Percentiles rank a stretch among this genome's conserved stretches.
phyloP scores from a whole-genome alignment of 2,888 invertebrate genomes.

The Anorthoa munda region DNA sequence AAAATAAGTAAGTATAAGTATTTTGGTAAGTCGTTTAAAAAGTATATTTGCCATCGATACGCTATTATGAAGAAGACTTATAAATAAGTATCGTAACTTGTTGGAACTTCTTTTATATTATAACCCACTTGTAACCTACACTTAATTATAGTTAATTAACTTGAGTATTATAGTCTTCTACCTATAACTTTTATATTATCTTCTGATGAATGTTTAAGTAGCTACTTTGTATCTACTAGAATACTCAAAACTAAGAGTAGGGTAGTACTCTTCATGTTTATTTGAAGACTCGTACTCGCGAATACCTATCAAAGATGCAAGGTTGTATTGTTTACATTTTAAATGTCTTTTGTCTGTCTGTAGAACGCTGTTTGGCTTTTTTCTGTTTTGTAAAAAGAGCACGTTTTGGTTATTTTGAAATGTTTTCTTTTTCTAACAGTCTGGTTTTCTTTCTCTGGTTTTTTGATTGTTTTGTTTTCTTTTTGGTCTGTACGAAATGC shows the following conservation, averaged over 20 bases:
- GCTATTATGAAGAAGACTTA: no score
- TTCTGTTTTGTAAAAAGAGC: constrained; percentile 44
- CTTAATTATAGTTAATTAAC: constrained; percentile 22
- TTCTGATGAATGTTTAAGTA: constrained; percentile 31
- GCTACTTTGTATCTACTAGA: constrained; percentile 40
- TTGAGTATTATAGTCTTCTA: constrained; percentile 17
- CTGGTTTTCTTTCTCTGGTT: constrained; percentile 11
- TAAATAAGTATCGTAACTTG: not conserved
- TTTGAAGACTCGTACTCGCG: constrained; percentile 36
- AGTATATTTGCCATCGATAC: no score
- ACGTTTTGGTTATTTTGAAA: constrained; percentile 45
- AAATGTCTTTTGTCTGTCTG: constrained; percentile 34
- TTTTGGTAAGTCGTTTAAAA: no score
- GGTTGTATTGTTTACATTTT: constrained; percentile 46
- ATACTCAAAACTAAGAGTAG: constrained; percentile 41
- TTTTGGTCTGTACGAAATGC: not conserved
- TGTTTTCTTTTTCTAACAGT: constrained; percentile 6
- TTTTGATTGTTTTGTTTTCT: not conserved
- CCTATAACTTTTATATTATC: constrained; percentile 17
- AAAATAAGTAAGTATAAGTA: no score
- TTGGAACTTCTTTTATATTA: not conserved
- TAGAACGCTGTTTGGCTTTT: constrained; percentile 14
- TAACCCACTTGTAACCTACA: not conserved
- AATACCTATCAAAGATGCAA: constrained; percentile 54
- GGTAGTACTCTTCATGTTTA: constrained; percentile 33